A percentile compares a stretch with the other conserved stretches of the same genome.
phyloP scores from a whole-genome alignment of 2,888 invertebrate genomes.

The Thyatira batis region DNA sequence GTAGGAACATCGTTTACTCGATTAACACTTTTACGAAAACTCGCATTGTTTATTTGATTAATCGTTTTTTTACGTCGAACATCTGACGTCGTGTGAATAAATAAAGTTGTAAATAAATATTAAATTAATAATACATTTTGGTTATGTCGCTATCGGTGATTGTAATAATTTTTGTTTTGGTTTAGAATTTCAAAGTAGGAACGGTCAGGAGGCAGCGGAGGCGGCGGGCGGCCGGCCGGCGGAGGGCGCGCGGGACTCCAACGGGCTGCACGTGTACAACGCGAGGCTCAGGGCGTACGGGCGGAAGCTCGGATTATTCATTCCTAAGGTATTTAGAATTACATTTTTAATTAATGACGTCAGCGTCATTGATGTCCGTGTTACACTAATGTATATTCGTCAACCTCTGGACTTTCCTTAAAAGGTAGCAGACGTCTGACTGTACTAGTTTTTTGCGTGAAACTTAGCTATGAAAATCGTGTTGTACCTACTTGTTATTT shows the following conservation, averaged over 20 bases:
- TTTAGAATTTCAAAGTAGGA: conserved; percentile 56
- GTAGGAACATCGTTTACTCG: conserved; percentile 13
- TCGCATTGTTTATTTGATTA: conserved; percentile 4
- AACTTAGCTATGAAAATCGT: too few relatives aligned
- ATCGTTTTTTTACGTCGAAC: conserved; percentile 7
- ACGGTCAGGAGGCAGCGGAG: conserved; percentile 39
- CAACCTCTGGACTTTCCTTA: neutral
- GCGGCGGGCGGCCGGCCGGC: conserved; percentile 29
- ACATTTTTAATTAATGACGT: conserved; percentile 3
- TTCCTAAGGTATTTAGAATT: conserved; percentile 65
- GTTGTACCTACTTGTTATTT: too few relatives aligned
- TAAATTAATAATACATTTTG: neutral
- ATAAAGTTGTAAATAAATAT: neutral
- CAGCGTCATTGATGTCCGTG: neutral
- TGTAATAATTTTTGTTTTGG: conserved; percentile 16
- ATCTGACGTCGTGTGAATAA: neutral
- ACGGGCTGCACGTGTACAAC: conserved; percentile 61
- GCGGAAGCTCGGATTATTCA: conserved; percentile 72
- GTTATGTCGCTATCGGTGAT: neutral
- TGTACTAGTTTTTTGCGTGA: too few relatives aligned
- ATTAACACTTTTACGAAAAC: conserved; percentile 2
- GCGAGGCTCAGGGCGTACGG: conserved; percentile 70
- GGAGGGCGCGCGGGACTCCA: conserved; percentile 35
- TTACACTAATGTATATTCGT: neutral
- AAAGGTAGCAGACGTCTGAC: neutral